Evolutionary conservation across 2,888 invertebrate genomes (phyloP), one percentile per base, ranked within the genome.

Genomic region (Tyria jacobaeae): DNA sequence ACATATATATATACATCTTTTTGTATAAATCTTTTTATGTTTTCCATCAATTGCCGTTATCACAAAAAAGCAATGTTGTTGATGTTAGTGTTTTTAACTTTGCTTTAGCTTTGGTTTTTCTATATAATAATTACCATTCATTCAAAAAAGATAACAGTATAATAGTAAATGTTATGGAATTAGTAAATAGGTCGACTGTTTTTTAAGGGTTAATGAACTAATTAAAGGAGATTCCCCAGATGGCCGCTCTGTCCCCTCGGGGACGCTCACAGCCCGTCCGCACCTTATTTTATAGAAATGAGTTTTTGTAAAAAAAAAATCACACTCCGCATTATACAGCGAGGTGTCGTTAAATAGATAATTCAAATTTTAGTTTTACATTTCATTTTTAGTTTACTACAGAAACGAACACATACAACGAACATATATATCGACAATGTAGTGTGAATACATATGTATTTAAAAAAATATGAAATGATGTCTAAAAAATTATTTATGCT

Each of bases 161-260:
- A 57, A 63, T 51, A 51, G 60, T 44, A 44, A 44, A 21, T 58
- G 60, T 35, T 66, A 31, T 37, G 27, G 64, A 60, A 68, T 69
- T 68, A 57, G 61, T 58, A 77, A 69, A 77, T 58, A 70, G 77
- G 67, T 76, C 69, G 72, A 57, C 68, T 71, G 54, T 67, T 64
- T 60, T 68, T 64, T 68, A 78, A 68, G 78, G 79, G 79, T 78
- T 80, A 73, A 80, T 79, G 73, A 77, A 80, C 78, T 80, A 80
- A 78, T 78, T 76, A 75, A 70, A 59, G 64, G 71, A 70, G 66
- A 71, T 64, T 74, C 76, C 68, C 66, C 72, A 72, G 74, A 70
- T 74, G 69, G 66, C 70, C 59, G 59, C 59, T 60, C 53, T 64
- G 64, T 59, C 60, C 57, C 61, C 57, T 64, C 47, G 34, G 63